phyloP scores from a whole-genome alignment of 2,797 vertebrate species.

The Dendrocincla fuliginosa region DNA sequence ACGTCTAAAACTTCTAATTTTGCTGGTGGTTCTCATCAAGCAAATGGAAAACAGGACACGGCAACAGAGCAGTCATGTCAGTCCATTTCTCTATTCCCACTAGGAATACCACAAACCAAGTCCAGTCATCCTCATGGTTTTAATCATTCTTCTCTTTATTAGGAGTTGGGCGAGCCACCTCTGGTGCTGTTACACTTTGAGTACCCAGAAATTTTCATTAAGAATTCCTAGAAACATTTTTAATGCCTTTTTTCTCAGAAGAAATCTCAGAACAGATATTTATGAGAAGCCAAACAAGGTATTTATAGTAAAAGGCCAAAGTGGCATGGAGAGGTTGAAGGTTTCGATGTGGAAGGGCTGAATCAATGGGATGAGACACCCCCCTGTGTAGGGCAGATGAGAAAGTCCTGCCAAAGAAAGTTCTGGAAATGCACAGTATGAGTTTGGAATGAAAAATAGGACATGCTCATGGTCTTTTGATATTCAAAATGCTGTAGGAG shows the following conservation, averaged over 20 bases:
- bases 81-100: background rate
- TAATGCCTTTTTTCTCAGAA: background rate
- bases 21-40: background rate
- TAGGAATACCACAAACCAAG: background rate
- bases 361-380: background rate
- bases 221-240: slow-evolving; percentile 14
- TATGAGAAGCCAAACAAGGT: background rate
- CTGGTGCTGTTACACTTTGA: background rate
- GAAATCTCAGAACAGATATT: background rate
- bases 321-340: background rate
- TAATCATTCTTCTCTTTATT: background rate
- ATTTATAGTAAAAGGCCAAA: background rate
- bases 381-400: background rate
- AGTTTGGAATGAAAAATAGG: background rate
- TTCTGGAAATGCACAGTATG: fast-evolving
- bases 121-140: background rate
- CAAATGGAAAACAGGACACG: background rate
- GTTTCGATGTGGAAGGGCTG: background rate
- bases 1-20: background rate
- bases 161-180: background rate
- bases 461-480: fast-evolving
- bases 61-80: fast-evolving
- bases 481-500: background rate
- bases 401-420: background rate
- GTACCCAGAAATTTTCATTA: background rate